Conservation (phyloP, 35 echinoderm and acorn worm species). For the Amphiura filiformis region DNA sequence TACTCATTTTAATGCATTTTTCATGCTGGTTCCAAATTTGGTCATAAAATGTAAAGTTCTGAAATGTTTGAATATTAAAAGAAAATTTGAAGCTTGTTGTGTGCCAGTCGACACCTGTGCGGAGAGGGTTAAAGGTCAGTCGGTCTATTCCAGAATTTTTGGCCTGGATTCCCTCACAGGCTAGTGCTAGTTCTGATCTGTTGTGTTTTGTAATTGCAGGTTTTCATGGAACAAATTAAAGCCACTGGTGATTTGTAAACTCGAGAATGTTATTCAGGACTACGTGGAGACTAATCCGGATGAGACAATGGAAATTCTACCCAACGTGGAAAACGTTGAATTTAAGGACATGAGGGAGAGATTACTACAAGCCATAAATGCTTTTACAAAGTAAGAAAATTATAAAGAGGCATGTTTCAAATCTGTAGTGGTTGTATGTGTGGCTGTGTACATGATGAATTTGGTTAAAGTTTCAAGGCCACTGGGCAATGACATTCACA, state of each 20-base stretch:
- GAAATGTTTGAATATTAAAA: too few relatives aligned
- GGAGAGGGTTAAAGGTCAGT: too few relatives aligned
- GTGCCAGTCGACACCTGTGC: too few relatives aligned
- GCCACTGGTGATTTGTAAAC: slow-evolving; percentile 69
- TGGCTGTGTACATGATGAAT: not conserved
- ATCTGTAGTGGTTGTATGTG: not conserved
- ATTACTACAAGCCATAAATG: slow-evolving; percentile 63
- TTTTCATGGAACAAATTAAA: slow-evolving; percentile 96
- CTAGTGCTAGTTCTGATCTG: too few relatives aligned
- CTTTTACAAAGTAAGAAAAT: slow-evolving; percentile 71
- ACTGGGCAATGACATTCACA: not conserved
- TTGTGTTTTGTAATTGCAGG: slow-evolving; percentile 23
- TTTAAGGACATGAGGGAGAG: slow-evolving; percentile 92
- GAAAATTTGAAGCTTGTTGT: too few relatives aligned
- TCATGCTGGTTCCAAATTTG: too few relatives aligned
- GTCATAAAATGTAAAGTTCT: too few relatives aligned
- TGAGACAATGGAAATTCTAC: slow-evolving; percentile 75
- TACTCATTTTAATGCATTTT: too few relatives aligned
- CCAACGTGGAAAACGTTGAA: slow-evolving; percentile 92
- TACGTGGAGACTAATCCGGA: slow-evolving; percentile 78
- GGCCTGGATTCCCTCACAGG: too few relatives aligned
- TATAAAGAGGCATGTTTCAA: not conserved
- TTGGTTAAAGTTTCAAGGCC: not conserved
- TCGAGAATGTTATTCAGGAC: slow-evolving; percentile 96
- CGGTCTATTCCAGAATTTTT: too few relatives aligned